Conservation (phyloP, 2,113 vertebrate species). For the Hyperoodon ampullatus region DNA sequence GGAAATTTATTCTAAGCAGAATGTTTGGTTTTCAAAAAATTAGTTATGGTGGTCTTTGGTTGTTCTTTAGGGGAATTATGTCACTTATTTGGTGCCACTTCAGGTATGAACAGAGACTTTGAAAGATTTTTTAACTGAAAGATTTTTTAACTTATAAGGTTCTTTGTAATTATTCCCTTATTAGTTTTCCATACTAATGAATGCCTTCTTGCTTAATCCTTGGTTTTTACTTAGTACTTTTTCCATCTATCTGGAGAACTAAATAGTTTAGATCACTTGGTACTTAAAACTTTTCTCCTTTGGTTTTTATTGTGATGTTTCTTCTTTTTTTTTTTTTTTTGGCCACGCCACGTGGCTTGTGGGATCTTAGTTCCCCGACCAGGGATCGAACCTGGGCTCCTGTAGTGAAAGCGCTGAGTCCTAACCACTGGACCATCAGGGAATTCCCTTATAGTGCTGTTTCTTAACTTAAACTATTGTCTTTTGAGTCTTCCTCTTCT, state of each 20-base stretch:
- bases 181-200: background rate
- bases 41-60: background rate
- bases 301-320: background rate
- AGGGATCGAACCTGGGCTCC: too few species aligned
- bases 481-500: background rate
- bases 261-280: background rate
- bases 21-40: background rate
- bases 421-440: too few species aligned
- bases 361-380: too few species aligned
- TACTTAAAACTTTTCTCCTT: constrained; percentile 19
- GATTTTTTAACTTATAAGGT: background rate
- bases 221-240: background rate
- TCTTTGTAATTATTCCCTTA: background rate
- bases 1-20: background rate
- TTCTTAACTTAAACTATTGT: background rate
- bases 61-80: background rate
- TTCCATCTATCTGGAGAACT: background rate
- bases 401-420: too few species aligned
- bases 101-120: background rate
- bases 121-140: background rate
- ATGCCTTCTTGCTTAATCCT: background rate
- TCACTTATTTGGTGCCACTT: background rate
- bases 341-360: too few species aligned
- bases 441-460: too few species aligned
- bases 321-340: background rate